These are phyloP conservation scores for Euplexia lucipara DNA, from an alignment of 2,888 invertebrate genomes.

Conservation along the genomic window DNA sequence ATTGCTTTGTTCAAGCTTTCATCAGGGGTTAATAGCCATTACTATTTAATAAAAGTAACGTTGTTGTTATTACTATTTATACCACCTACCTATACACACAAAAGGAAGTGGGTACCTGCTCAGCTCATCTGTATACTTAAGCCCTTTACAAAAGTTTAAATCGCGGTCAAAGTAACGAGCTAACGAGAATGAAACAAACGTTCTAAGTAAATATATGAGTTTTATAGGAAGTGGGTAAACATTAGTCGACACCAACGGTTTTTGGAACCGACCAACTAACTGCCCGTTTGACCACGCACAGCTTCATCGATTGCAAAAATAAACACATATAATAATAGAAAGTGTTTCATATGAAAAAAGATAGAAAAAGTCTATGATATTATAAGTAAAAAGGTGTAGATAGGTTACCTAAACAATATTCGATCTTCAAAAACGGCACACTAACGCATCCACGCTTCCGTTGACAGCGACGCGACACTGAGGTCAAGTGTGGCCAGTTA, in stretches of 20 bases:
- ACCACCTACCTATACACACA: not conserved
- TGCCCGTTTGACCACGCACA: too few relatives aligned
- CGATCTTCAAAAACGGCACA: too few relatives aligned
- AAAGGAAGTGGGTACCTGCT: constrained; percentile 22
- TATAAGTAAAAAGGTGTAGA: too few relatives aligned
- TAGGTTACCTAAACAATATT: too few relatives aligned
- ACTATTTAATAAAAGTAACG: constrained; percentile 26
- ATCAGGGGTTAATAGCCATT: constrained; percentile 34
- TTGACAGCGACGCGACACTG: too few relatives aligned
- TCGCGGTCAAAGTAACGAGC: constrained; percentile 17
- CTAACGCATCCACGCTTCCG: too few relatives aligned
- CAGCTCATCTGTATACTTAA: constrained; percentile 18
- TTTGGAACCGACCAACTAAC: too few relatives aligned
- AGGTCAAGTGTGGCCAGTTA: too few relatives aligned
- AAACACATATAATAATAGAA: too few relatives aligned
- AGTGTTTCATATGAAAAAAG: too few relatives aligned
- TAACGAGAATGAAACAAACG: constrained; percentile 22
- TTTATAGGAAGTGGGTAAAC: constrained; percentile 4
- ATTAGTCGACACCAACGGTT: not conserved
- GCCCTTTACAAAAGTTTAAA: constrained; percentile 32
- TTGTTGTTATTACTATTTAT: constrained; percentile 13
- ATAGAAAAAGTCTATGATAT: too few relatives aligned
- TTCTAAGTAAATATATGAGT: constrained; percentile 15
- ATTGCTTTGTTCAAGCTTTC: constrained; percentile 31
- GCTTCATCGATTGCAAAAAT: too few relatives aligned